Evolutionary conservation across 92 coral and sea anemone species (phyloP), one percentile per base, ranked within the genome.

Genomic region (Actinernus sp.): DNA sequence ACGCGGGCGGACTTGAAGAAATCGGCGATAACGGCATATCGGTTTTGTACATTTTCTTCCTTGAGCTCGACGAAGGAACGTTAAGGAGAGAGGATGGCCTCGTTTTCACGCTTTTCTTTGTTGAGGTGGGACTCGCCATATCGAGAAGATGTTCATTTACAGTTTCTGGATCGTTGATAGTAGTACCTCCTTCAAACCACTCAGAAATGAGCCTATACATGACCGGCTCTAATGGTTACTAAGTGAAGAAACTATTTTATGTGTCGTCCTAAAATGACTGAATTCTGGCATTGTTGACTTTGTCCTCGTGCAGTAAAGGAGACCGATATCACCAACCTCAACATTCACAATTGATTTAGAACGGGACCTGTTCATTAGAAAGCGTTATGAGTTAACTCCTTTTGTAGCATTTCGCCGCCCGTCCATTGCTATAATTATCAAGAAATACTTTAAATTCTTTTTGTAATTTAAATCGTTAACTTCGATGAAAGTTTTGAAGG

Each of bases 141-240:
- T 36, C 41, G 7, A 36, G 41, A 7, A 36, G 14, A 36, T 36
- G 52, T 5, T 45, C 52, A 23, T 17, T 7, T 5, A 23, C 11
- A 12, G 5, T 45, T 45, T 12, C 10, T 23, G 10, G 18, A 23
- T 17, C 52, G 5, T 45, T 23, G 17, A 9, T 18, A 8, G 4
- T 23, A 45, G 17, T 45, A 4, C 19, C 52, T 18, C 52, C 52
- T 45, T 23, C 52, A 12, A 12, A 45, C 52, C 52, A 45, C 52
- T 45, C 52, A 45, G 52, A 45, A 23, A 45, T 18, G 21, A 45
- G 19, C 22, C 21, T 45, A 17, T 45, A 45, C 52, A 45, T 45
- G 17, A 8, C 19, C 52, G 4, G 52, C 5, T 45, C 52, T 7
- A n/a, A n/a, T n/a, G n/a, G n/a, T 18, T 6, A 45, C 52, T 45